Evolutionary conservation across 2,888 invertebrate species (phyloP), one percentile per base, ranked within the genome.

Genomic region (Phania funesta): DNA sequence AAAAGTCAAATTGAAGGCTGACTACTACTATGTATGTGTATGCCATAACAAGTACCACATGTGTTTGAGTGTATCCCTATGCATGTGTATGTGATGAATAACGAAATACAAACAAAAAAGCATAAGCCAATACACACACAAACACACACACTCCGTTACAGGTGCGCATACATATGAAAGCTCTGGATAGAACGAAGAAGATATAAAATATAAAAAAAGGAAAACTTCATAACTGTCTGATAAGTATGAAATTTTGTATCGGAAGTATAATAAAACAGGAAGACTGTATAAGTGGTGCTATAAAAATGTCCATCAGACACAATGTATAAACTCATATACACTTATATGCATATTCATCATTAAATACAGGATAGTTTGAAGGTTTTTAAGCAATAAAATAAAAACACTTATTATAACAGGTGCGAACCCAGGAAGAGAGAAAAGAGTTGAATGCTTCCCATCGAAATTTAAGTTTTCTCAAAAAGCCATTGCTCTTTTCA

Each of bases 211-310:
- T 7, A 24, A 32, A 46, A 22, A 24, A 38, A 29, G 13, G 18
- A 29, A 41, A 46, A 70, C 11, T 46, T 32, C 11, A 11, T 46
- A 46, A 58, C 22, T 35, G 48, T 56, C 56, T 24, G 13, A 71
- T 50, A 58, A 50, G 8, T 48, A 5, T 26, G 41, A 56, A 13
- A 26, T 0, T 32, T 26, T 44, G 50, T 75, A 86, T 84, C 85
- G 80, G 84, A 86, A 85, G 87, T 85, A 87, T 88, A 88, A 89
- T 88, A 89, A 88, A 87, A 88, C 87, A 88, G 88, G 87, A 87
- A 88, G n/a, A n/a, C n/a, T n/a, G n/a, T n/a, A n/a, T n/a, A n/a
- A n/a, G n/a, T n/a, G n/a, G n/a, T n/a, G n/a, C n/a, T n/a, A n/a
- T n/a, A n/a, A n/a, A n/a, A n/a, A n/a, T n/a, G n/a, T n/a, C n/a